Conservation (phyloP, 1,140 invertebrate genomes). For the Pogonus chalceus region DNA sequence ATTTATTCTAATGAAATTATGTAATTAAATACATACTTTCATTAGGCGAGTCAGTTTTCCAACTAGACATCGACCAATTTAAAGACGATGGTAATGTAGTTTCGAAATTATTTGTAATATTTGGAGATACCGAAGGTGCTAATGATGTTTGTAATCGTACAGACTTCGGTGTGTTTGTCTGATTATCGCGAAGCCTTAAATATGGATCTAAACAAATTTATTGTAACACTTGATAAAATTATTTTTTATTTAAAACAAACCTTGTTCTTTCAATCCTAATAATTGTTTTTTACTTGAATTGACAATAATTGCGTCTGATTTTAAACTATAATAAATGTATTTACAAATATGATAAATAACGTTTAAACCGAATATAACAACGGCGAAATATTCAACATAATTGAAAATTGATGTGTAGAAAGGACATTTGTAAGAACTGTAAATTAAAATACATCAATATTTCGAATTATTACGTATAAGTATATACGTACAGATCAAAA, state of each 20-base stretch:
- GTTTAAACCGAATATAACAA: conserved; percentile 30
- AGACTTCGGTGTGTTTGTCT: conserved; percentile 24
- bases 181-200: conserved; percentile 18
- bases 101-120: conserved; percentile 18
- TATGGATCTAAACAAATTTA: conserved; percentile 20
- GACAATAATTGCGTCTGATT: conserved; percentile 26
- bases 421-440: conserved; percentile 24
- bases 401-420: conserved; percentile 23
- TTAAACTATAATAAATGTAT: conserved; percentile 31
- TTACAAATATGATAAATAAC: conserved; percentile 34
- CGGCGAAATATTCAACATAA: conserved; percentile 31
- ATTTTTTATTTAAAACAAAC: conserved; percentile 12
- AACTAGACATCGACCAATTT: conserved; percentile 30
- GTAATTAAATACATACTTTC: conserved; percentile 22
- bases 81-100: conserved; percentile 21
- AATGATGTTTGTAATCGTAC: conserved; percentile 14
- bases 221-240: conserved; percentile 16
- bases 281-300: conserved; percentile 33
- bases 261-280: conserved; percentile 29
- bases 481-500: conserved; percentile 30
- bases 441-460: conserved; percentile 15
- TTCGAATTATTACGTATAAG: conserved; percentile 3
- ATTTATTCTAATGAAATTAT: not conserved
- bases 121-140: conserved; percentile 13
- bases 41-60: conserved; percentile 25